These are phyloP conservation scores for Galbula dea DNA, from an alignment of 2,113 vertebrate genomes.

Conservation along the genomic window DNA sequence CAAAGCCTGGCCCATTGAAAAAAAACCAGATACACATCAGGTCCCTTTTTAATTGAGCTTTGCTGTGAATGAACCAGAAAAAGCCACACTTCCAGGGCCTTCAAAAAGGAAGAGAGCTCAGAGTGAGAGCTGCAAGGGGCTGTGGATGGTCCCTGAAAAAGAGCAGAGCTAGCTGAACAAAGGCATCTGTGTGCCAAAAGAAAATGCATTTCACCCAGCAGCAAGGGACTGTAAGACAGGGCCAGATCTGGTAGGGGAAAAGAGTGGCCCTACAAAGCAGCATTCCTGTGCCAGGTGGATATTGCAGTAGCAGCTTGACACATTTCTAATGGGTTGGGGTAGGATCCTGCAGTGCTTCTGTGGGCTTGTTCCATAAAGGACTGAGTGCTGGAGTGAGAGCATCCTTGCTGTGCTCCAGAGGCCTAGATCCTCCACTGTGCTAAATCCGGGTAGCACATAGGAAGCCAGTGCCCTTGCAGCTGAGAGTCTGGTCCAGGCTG, in stretches of 20 bases:
- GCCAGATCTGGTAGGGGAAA: background rate
- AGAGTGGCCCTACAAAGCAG: background rate
- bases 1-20: background rate
- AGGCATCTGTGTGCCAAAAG: background rate
- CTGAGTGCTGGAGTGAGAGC: background rate
- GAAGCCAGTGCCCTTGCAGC: background rate
- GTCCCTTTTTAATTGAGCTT: background rate
- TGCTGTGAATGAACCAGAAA: conserved; percentile 18
- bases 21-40: background rate
- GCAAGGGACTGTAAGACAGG: background rate
- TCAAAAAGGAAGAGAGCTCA: background rate
- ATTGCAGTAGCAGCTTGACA: background rate
- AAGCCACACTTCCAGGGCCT: background rate
- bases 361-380: background rate
- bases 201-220: background rate
- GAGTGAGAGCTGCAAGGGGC: background rate
- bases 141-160: background rate
- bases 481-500: background rate
- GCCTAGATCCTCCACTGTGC: background rate
- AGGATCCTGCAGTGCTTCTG: background rate
- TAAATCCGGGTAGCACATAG: background rate
- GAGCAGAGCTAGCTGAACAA: background rate
- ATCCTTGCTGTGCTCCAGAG: background rate
- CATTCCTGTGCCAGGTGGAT: background rate
- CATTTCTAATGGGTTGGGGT: background rate